Conservation (phyloP, 2,888 invertebrate genomes). For the Acronicta alni region DNA sequence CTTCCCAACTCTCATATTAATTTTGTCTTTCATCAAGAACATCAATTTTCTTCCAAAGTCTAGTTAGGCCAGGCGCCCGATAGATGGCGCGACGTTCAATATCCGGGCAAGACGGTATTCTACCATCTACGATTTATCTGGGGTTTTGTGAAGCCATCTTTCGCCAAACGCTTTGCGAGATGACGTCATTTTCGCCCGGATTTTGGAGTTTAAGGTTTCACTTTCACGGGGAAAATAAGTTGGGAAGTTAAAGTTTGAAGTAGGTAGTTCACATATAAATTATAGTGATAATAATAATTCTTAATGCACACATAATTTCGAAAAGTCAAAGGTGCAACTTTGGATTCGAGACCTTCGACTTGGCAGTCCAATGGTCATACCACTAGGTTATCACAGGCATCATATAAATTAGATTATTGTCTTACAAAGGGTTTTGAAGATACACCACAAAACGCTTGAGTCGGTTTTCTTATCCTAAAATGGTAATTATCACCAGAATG, state of each 20-base stretch:
- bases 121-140: slow-evolving; percentile 38
- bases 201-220: slow-evolving; percentile 36
- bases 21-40: slow-evolving; percentile 19
- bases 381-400: too few species aligned
- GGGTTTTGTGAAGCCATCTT: slow-evolving; percentile 35
- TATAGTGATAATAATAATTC: too few species aligned
- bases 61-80: slow-evolving; percentile 27
- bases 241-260: background rate
- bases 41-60: slow-evolving; percentile 29
- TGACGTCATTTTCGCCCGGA: slow-evolving; percentile 47
- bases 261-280: background rate
- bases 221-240: slow-evolving; percentile 11
- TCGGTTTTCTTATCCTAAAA: too few species aligned
- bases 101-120: slow-evolving; percentile 48
- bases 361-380: too few species aligned
- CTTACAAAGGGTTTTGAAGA: too few species aligned
- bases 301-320: too few species aligned
- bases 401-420: too few species aligned
- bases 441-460: background rate
- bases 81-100: slow-evolving; percentile 50
- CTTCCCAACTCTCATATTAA: slow-evolving; percentile 14
- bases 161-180: slow-evolving; percentile 42
- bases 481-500: too few species aligned
- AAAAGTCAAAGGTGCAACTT: too few species aligned
- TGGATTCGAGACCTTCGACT: too few species aligned